Conservation (phyloP, 2,888 invertebrate species). For the Pristionchus arcanus region DNA sequence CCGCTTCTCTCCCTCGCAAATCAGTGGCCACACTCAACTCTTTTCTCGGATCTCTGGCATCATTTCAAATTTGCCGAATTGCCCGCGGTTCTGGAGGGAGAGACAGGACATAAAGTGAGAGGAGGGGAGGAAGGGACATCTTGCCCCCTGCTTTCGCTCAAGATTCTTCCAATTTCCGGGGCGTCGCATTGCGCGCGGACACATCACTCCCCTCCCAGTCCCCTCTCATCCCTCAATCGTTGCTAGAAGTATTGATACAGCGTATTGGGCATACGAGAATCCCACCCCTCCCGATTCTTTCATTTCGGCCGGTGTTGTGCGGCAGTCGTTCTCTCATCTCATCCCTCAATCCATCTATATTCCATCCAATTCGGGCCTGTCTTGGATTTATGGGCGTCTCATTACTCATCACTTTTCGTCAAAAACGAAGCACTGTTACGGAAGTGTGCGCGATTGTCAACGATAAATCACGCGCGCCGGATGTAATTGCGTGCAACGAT, state of each 20-base stretch:
- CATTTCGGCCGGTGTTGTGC: too few species aligned
- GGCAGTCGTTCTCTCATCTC: neutral
- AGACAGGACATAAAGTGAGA: constrained; percentile 9
- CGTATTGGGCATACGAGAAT: too few species aligned
- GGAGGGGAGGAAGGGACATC: neutral
- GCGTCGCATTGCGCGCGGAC: neutral
- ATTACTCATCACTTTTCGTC: neutral
- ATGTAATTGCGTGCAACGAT: neutral
- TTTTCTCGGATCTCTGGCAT: neutral
- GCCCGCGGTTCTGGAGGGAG: neutral
- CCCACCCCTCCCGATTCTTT: too few species aligned
- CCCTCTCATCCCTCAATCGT: constrained; percentile 28
- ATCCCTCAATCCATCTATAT: constrained; percentile 33
- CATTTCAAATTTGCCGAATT: neutral
- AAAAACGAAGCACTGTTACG: neutral
- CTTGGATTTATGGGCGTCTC: neutral
- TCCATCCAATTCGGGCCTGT: neutral
- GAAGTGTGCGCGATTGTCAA: neutral
- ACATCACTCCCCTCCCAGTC: neutral
- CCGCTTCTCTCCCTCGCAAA: neutral
- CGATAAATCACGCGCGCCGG: neutral
- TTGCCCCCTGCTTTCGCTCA: neutral
- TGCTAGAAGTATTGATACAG: too few species aligned
- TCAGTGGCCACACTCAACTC: neutral
- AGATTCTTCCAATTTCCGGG: constrained; percentile 14